A percentile compares a stretch with the other conserved stretches of the same genome.
These are phyloP conservation scores for Cyclophora punctaria DNA, from an alignment of 2,888 invertebrate species.

Conservation along the genomic window DNA sequence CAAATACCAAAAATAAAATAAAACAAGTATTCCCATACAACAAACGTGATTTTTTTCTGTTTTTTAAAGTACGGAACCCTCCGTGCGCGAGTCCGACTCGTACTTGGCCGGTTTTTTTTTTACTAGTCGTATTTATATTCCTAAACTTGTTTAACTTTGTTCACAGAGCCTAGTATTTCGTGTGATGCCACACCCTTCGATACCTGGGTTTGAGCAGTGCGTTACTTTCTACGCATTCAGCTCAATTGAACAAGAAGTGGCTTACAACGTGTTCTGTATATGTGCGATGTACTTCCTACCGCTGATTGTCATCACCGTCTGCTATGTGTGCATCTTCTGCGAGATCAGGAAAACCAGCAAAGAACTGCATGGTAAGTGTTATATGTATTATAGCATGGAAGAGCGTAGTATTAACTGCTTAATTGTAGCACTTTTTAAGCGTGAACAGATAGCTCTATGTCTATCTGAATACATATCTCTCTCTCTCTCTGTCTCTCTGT, in stretches of 20 bases:
- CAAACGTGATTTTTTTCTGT: no score
- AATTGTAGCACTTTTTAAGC: no score
- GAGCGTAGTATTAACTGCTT: no score
- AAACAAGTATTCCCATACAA: no score
- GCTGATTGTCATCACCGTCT: slow-evolving; percentile 80
- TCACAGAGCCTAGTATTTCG: slow-evolving; percentile 83
- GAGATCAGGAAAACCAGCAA: slow-evolving; percentile 81
- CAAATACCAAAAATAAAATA: no score
- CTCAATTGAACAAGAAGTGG: slow-evolving; percentile 76
- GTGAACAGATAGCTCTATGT: no score
- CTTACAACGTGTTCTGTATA: slow-evolving; percentile 83
- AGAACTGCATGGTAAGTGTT: slow-evolving; percentile 70
- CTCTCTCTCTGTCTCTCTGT: no score
- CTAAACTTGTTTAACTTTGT: slow-evolving; percentile 20
- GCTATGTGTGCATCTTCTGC: slow-evolving; percentile 83
- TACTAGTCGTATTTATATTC: no score
- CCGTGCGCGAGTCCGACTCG: no score
- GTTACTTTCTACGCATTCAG: slow-evolving; percentile 85
- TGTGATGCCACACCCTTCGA: slow-evolving; percentile 78
- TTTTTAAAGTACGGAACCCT: no score
- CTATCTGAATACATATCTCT: no score
- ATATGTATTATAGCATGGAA: not conserved
- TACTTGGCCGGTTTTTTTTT: no score
- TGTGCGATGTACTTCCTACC: slow-evolving; percentile 86
- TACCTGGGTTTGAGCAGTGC: slow-evolving; percentile 82